These are phyloP conservation scores for Mesocentrotus franciscanus DNA, from an alignment of 53 echinoderm and acorn worm genomes.

Conservation along the genomic window DNA sequence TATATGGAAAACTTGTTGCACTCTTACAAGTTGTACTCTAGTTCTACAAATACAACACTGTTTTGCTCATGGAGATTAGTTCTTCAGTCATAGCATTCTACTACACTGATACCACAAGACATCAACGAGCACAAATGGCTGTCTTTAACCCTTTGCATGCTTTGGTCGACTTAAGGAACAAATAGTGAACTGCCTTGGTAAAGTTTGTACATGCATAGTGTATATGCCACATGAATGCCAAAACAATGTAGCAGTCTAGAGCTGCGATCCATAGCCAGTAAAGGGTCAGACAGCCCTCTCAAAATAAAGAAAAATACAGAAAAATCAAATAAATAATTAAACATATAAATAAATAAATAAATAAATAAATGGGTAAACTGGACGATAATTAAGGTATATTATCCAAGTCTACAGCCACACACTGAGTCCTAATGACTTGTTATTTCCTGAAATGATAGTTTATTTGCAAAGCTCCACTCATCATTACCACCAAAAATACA, in stretches of 20 bases:
- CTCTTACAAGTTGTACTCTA: not conserved
- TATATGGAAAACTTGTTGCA: not conserved
- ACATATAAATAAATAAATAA: too few species aligned
- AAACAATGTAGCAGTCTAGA: too few species aligned
- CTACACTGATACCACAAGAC: not conserved
- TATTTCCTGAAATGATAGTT: not conserved
- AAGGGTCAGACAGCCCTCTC: too few species aligned
- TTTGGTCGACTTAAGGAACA: too few species aligned
- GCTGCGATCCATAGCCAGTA: too few species aligned
- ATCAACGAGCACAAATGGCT: not conserved
- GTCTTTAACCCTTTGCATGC: not conserved
- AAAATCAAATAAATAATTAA: too few species aligned
- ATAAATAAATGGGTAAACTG: not conserved
- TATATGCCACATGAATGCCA: too few species aligned
- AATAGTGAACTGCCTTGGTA: too few species aligned
- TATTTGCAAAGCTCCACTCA: not conserved
- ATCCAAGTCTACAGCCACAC: not conserved
- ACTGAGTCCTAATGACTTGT: not conserved
- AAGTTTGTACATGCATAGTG: too few species aligned
- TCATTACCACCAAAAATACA: not conserved
- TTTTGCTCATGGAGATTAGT: conserved; percentile 39
- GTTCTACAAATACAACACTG: not conserved
- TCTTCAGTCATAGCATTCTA: conserved; percentile 43
- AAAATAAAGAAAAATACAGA: too few species aligned
- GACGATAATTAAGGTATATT: not conserved